These are phyloP conservation scores for Labia minor DNA, from an alignment of 2,888 invertebrate genomes.

Conservation along the genomic window DNA sequence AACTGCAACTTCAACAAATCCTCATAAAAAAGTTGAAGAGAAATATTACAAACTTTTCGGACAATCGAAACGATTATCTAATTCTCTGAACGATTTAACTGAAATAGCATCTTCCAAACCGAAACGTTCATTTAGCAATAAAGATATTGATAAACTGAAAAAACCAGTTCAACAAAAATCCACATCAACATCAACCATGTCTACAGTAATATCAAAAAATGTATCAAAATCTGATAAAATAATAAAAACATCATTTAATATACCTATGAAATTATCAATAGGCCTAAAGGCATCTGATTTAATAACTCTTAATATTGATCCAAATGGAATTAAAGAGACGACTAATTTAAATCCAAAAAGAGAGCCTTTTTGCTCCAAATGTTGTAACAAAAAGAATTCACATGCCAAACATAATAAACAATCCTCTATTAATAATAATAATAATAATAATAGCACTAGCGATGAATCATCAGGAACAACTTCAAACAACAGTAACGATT, in stretches of 20 bases:
- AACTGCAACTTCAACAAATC: neutral
- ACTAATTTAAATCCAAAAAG: neutral
- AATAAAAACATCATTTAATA: conserved; percentile 17
- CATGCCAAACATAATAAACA: too few species aligned
- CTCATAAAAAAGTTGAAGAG: neutral
- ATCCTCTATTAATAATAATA: too few species aligned
- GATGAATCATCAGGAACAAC: neutral
- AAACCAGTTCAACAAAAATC: conserved; percentile 13
- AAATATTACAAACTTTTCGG: neutral
- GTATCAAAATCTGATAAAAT: conserved; percentile 22
- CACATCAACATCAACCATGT: conserved; percentile 34
- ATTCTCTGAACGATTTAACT: conserved; percentile 20
- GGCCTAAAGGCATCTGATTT: conserved; percentile 34
- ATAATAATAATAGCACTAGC: too few species aligned
- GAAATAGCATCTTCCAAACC: conserved; percentile 16
- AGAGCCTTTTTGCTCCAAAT: neutral
- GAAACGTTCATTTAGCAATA: neutral
- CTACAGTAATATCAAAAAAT: conserved; percentile 36
- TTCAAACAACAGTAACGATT: neutral
- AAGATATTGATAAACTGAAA: neutral
- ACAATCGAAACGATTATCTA: conserved; percentile 14
- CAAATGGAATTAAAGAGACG: neutral
- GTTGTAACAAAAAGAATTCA: neutral
- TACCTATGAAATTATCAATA: conserved; percentile 31
- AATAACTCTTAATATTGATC: neutral